A percentile compares a stretch with the other conserved stretches of the same genome.
phyloP scores from a whole-genome alignment of 2,888 invertebrate species.

The Pseudanteris insignis region DNA sequence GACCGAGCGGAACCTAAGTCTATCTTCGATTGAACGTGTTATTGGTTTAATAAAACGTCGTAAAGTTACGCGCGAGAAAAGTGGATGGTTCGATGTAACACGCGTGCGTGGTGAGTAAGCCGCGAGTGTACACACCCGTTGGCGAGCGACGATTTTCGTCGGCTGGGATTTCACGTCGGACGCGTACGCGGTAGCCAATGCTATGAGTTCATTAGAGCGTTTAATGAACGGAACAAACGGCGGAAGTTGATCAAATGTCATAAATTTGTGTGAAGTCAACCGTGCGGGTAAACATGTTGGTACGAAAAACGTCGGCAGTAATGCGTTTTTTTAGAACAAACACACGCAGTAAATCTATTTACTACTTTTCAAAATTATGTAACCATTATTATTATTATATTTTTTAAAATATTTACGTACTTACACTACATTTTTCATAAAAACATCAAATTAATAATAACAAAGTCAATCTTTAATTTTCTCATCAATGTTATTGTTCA shows the following conservation, averaged over 20 bases:
- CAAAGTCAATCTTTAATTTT: too few species aligned
- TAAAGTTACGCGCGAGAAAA: constrained; percentile 33
- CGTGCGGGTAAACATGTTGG: constrained; percentile 8
- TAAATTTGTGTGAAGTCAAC: constrained; percentile 32
- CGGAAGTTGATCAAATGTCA: constrained; percentile 36
- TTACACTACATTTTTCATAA: too few species aligned
- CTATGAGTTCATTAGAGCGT: constrained; percentile 41
- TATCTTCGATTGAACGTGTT: constrained; percentile 29
- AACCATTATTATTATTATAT: too few species aligned
- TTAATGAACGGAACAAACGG: constrained; percentile 42
- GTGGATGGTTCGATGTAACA: too few species aligned
- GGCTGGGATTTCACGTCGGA: constrained; percentile 26
- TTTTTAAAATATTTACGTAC: too few species aligned
- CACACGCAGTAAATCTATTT: too few species aligned
- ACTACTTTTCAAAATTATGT: too few species aligned
- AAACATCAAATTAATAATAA: too few species aligned
- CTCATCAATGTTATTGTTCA: too few species aligned
- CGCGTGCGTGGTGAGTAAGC: too few species aligned
- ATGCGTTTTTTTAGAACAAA: constrained; percentile 6
- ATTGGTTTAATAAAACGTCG: constrained; percentile 38
- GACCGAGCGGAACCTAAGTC: too few species aligned
- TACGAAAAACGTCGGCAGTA: constrained; percentile 3
- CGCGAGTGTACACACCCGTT: too few species aligned
- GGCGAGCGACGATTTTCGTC: not conserved
- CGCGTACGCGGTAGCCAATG: constrained; percentile 37